These are phyloP conservation scores for Standfussiana lucernea DNA, from an alignment of 2,888 invertebrate genomes.

Conservation along the genomic window DNA sequence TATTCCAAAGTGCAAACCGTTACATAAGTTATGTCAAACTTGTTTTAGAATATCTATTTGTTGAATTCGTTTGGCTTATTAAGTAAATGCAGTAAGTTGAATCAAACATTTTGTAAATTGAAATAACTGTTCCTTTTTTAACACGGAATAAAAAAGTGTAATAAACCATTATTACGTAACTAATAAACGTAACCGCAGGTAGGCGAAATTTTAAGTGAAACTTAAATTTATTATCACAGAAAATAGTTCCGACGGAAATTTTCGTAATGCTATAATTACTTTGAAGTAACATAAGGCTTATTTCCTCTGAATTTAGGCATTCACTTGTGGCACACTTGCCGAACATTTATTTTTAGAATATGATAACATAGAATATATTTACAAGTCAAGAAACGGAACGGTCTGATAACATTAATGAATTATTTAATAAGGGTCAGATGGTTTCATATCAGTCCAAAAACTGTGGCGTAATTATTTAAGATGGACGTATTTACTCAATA, in stretches of 20 bases:
- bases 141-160: slow-evolving; percentile 14
- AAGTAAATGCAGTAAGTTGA: slow-evolving; percentile 5
- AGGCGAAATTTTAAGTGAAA: slow-evolving; percentile 37
- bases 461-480: slow-evolving; percentile 27
- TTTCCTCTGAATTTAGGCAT: slow-evolving; percentile 30
- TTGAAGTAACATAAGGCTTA: slow-evolving; percentile 30
- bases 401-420: slow-evolving; percentile 45
- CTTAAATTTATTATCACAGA: slow-evolving; percentile 40
- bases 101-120: slow-evolving; percentile 16
- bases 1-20: slow-evolving; percentile 10
- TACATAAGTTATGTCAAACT: slow-evolving; percentile 18
- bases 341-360: slow-evolving; percentile 18
- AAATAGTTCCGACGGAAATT: slow-evolving; percentile 35
- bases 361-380: not conserved
- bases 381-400: slow-evolving; percentile 21
- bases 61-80: not conserved
- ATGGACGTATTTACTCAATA: slow-evolving; percentile 34
- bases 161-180: slow-evolving; percentile 36
- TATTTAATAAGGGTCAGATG: slow-evolving; percentile 39
- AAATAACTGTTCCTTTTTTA: slow-evolving; percentile 9
- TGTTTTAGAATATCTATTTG: not conserved
- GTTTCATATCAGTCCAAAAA: slow-evolving; percentile 41
- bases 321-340: not conserved
- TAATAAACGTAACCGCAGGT: slow-evolving; percentile 42
- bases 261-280: slow-evolving; percentile 42